Conservation (phyloP, 2,888 invertebrate species). For the Heliconius charithonia region DNA sequence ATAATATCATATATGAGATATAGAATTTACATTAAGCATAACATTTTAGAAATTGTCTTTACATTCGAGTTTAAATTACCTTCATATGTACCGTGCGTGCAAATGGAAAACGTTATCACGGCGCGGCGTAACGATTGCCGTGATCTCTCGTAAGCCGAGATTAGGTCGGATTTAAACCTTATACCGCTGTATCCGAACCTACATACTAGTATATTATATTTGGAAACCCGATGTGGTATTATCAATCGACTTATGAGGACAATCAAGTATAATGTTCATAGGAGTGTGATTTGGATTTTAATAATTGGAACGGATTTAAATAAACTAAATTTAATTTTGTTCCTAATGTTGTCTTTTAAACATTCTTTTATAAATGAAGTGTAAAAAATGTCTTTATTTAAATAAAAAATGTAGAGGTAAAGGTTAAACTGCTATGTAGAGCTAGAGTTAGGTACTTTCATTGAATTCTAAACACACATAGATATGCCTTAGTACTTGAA, state of each 20-base stretch:
- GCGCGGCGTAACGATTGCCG: slow-evolving; percentile 65
- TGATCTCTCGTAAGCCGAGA: slow-evolving; percentile 75
- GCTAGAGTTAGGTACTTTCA: no score
- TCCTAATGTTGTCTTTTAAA: neutral
- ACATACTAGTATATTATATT: slow-evolving; percentile 19
- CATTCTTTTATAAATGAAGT: no score
- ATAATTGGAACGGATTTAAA: neutral
- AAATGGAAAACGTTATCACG: slow-evolving; percentile 68
- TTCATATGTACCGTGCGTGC: slow-evolving; percentile 53
- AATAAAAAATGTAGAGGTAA: no score
- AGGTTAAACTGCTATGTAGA: no score
- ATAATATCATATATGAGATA: neutral
- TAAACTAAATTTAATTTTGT: neutral
- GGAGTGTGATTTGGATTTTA: neutral
- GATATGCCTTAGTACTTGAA: no score
- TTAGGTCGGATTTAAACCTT: slow-evolving; percentile 65
- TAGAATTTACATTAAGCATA: slow-evolving; percentile 9
- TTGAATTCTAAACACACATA: no score
- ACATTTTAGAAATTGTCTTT: slow-evolving; percentile 29
- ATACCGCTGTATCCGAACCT: slow-evolving; percentile 31
- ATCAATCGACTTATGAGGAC: slow-evolving; percentile 37
- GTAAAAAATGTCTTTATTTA: no score
- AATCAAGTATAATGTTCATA: slow-evolving; percentile 25
- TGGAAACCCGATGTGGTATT: slow-evolving; percentile 31
- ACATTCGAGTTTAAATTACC: slow-evolving; percentile 33